Evolutionary conservation across 1,140 invertebrate species (phyloP).

Genomic region (Stegodyphus dumicola): DNA sequence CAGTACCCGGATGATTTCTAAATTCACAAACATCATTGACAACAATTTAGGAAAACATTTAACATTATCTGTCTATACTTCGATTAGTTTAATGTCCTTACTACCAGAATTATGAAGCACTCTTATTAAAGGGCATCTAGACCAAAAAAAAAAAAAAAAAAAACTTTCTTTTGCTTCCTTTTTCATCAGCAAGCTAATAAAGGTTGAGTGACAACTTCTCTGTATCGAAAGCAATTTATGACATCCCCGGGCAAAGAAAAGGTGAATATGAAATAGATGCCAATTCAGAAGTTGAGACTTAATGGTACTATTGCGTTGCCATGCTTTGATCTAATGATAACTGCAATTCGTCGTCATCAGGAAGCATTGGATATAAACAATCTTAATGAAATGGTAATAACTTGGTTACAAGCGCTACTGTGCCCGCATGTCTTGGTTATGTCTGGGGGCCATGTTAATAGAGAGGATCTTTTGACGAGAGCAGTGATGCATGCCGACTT

Average conservation of each 20-base stretch:
- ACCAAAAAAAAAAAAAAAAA: too few species aligned
- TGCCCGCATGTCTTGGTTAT: conserved; percentile 47
- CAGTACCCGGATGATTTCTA: too few species aligned
- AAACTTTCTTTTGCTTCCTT: too few species aligned
- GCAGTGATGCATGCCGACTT: conserved; percentile 25
- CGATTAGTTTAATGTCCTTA: too few species aligned
- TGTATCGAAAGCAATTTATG: conserved; percentile 31
- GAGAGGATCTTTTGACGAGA: neutral
- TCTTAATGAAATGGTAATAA: conserved; percentile 59
- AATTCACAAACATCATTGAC: too few species aligned
- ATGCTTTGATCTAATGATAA: conserved; percentile 21
- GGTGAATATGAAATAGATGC: conserved; percentile 54
- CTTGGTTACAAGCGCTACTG: conserved; percentile 49
- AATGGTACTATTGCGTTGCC: conserved; percentile 2
- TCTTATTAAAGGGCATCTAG: too few species aligned
- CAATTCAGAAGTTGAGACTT: conserved; percentile 9
- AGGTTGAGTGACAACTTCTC: conserved; percentile 40
- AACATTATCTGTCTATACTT: too few species aligned
- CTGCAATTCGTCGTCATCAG: conserved; percentile 29
- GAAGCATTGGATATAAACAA: conserved; percentile 19
- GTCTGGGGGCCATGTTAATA: conserved; percentile 26
- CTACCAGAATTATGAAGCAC: too few species aligned
- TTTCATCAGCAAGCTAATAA: conserved; percentile 10
- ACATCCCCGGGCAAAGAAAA: conserved; percentile 32
- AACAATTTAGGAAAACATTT: too few species aligned